Conservation (phyloP, 1,140 invertebrate species). For the Drosophila varians region DNA sequence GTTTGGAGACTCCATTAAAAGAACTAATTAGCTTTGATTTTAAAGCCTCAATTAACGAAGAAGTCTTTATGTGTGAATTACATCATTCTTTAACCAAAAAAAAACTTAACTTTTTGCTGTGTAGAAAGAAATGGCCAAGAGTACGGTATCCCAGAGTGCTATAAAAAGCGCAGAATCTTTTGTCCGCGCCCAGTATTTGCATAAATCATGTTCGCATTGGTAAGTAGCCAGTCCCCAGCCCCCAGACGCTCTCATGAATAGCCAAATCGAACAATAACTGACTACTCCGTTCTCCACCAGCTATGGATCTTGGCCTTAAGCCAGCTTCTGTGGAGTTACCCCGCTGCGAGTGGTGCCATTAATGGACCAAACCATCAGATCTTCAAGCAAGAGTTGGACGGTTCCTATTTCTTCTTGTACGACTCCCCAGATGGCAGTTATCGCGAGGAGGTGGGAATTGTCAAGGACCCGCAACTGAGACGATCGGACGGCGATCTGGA, state of each 20-base stretch:
- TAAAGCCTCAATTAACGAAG: too few relatives aligned
- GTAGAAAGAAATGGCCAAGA: conserved; percentile 22
- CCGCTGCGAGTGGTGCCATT: conserved; percentile 32
- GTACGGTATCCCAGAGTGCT: conserved; percentile 12
- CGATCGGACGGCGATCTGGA: conserved; percentile 54
- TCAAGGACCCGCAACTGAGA: conserved; percentile 15
- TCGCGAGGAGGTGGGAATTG: conserved; percentile 72
- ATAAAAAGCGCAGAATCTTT: conserved; percentile 72
- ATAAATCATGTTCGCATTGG: conserved; percentile 78
- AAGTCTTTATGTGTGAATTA: background rate
- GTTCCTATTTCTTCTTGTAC: conserved; percentile 74
- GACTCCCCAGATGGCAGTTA: conserved; percentile 70
- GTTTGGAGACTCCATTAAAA: too few relatives aligned
- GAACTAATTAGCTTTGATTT: too few relatives aligned
- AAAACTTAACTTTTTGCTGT: background rate
- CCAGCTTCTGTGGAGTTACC: conserved; percentile 17
- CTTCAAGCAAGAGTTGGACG: conserved; percentile 67
- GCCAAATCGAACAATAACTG: background rate
- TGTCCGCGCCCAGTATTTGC: conserved; percentile 60
- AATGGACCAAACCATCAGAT: conserved; percentile 50
- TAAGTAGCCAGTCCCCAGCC: too few relatives aligned
- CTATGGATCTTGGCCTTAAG: conserved; percentile 23
- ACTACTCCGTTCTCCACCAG: background rate
- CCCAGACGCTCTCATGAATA: conserved; percentile 32
- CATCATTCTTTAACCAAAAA: background rate